phyloP scores from a whole-genome alignment of 1,140 invertebrate genomes.

The Nilaparvata lugens region DNA sequence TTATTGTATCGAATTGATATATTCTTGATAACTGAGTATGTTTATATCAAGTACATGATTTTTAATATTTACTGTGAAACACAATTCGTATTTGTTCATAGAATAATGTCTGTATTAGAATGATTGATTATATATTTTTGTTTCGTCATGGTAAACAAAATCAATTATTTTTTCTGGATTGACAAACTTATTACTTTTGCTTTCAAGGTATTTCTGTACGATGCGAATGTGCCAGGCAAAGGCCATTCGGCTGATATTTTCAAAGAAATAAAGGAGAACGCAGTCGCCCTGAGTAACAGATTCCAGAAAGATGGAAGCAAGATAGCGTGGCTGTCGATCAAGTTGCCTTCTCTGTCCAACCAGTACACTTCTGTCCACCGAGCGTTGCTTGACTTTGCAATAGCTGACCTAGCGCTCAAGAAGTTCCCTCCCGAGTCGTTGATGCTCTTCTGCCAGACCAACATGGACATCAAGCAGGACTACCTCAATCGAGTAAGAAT shows the following conservation, averaged over 20 bases:
- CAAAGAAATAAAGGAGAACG: slow-evolving; percentile 50
- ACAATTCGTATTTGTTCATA: too few relatives aligned
- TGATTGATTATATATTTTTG: too few relatives aligned
- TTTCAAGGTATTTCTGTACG: slow-evolving; percentile 50
- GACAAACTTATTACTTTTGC: slow-evolving; percentile 21
- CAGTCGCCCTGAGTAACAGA: slow-evolving; percentile 50
- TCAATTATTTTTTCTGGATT: too few relatives aligned
- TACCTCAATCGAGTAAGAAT: slow-evolving; percentile 68
- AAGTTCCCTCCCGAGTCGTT: slow-evolving; percentile 62
- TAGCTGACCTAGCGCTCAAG: slow-evolving; percentile 58
- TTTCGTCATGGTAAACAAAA: background rate
- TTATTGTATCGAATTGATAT: too few relatives aligned
- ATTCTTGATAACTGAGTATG: too few relatives aligned
- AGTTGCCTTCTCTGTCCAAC: slow-evolving; percentile 39
- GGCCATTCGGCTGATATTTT: slow-evolving; percentile 51
- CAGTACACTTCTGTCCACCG: slow-evolving; percentile 32
- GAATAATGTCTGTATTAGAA: too few relatives aligned
- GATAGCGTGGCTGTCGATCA: slow-evolving; percentile 60
- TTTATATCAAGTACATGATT: too few relatives aligned
- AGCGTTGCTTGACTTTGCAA: slow-evolving; percentile 49
- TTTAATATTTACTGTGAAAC: too few relatives aligned
- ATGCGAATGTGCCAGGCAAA: slow-evolving; percentile 48
- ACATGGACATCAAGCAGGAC: slow-evolving; percentile 60
- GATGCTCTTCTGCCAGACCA: slow-evolving; percentile 51
- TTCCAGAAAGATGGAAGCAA: slow-evolving; percentile 57